Evolutionary conservation across 2,888 invertebrate species (phyloP).

Genomic region (Cordilura impudica): DNA sequence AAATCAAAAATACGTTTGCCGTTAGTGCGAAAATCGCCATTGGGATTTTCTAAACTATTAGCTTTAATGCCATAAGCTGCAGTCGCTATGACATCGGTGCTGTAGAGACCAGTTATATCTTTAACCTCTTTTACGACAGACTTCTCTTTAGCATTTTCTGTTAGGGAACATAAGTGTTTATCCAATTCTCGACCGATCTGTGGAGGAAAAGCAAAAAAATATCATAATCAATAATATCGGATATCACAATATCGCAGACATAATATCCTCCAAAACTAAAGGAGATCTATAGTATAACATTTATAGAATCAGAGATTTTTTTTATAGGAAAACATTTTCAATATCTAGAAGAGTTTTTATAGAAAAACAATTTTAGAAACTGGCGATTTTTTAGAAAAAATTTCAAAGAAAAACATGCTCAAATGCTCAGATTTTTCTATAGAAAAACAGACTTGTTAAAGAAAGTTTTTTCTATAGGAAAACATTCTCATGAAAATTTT

Average conservation of each 20-base stretch:
- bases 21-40: constrained; percentile 65
- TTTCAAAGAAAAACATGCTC: too few species aligned
- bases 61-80: constrained; percentile 67
- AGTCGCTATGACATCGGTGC: constrained; percentile 68
- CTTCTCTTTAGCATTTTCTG: constrained; percentile 14
- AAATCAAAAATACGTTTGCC: constrained; percentile 64
- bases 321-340: too few species aligned
- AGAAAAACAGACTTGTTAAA: too few species aligned
- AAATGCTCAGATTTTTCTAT: too few species aligned
- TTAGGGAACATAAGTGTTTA: constrained; percentile 49
- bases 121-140: constrained; percentile 60
- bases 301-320: background rate
- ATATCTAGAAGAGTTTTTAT: too few species aligned
- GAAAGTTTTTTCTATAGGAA: too few species aligned
- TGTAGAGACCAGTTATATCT: constrained; percentile 64
- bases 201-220: background rate
- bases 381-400: too few species aligned
- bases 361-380: too few species aligned
- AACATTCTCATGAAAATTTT: too few species aligned
- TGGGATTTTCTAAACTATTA: constrained; percentile 66
- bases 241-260: too few species aligned
- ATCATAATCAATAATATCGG: too few species aligned
- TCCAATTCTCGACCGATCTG: constrained; percentile 61
- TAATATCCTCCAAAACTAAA: too few species aligned
- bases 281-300: background rate